Evolutionary conservation across 2,888 invertebrate species (phyloP).

Genomic region (Erannis defoliaria): DNA sequence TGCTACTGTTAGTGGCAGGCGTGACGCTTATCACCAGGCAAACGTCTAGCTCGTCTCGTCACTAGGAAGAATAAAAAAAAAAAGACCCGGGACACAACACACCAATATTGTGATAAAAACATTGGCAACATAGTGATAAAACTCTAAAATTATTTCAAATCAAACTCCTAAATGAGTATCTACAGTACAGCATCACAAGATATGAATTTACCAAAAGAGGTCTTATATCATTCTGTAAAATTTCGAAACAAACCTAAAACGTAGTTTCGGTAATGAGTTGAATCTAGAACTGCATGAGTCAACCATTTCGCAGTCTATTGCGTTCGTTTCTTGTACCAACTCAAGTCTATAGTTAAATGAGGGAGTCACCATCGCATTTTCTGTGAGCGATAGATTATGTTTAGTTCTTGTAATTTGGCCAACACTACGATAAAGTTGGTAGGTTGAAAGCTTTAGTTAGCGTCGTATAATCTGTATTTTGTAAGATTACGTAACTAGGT

Average conservation of each 20-base stretch:
- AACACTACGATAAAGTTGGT: not conserved
- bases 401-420: not conserved
- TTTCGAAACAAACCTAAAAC: conserved; percentile 4
- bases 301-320: not conserved
- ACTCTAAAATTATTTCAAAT: too few species aligned
- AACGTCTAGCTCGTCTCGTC: too few species aligned
- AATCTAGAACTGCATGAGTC: conserved; percentile 10
- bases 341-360: not conserved
- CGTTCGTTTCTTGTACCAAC: not conserved
- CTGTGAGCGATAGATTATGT: not conserved
- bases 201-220: not conserved
- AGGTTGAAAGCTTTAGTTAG: not conserved
- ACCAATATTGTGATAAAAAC: too few species aligned
- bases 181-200: not conserved
- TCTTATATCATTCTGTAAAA: not conserved
- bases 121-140: too few species aligned
- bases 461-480: not conserved
- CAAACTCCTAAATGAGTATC: too few species aligned
- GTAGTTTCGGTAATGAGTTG: conserved; percentile 5
- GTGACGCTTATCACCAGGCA: too few species aligned
- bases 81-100: too few species aligned
- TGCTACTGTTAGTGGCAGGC: too few species aligned
- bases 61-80: too few species aligned
- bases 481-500: not conserved
- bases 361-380: not conserved